Evolutionary conservation across 2,797 vertebrate genomes (phyloP), one percentile per base, ranked within the genome.

Genomic region (Coilia nasus): DNA sequence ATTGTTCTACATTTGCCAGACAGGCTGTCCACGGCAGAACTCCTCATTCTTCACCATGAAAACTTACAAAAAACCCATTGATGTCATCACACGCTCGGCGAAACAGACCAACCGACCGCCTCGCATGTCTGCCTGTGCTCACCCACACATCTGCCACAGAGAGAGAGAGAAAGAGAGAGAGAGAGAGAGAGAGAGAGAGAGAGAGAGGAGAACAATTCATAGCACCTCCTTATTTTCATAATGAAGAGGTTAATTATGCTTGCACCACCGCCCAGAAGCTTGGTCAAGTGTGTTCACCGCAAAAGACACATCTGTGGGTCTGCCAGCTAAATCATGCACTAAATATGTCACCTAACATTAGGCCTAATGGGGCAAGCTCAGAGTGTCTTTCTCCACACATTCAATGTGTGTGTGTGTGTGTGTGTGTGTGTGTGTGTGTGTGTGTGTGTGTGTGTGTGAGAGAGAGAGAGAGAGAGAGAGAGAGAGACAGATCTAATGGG

Each of bases 211-310:
- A 91, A 90, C 92, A 91, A 90, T 91, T 94, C 88, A n/a, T 87
- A 91, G 92, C 92, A 90, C 94, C 54, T 64, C 92, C 94, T 93
- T 94, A 95, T 96, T 95, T 95, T 92, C 94, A 94, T 94, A 95
- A 95, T 94, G 93, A 95, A 95, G 88, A 93, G 94, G 92, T 95
- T 94, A 94, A 96, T 96, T 96, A 95, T 93, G 94, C 91, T 94
- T 86, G 89, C 89, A 91, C 92, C 92, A 92, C 71, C 89, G 93
- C 95, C 94, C 94, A 85, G 80, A 87, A 54, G 50, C 14, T 9
- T 54, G 50, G 50, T 54, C 50, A 54, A 94, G 94, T 95, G 93
- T 92, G 93, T 94, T 91, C 88, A n/a, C n/a, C n/a, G n/a, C n/a
- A 88, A 94, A 94, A 95, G 94, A 95, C 95, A 94, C 95, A 96